Evolutionary conservation across 2,888 invertebrate genomes (phyloP).

Genomic region (Sphecodes monilicornis): DNA sequence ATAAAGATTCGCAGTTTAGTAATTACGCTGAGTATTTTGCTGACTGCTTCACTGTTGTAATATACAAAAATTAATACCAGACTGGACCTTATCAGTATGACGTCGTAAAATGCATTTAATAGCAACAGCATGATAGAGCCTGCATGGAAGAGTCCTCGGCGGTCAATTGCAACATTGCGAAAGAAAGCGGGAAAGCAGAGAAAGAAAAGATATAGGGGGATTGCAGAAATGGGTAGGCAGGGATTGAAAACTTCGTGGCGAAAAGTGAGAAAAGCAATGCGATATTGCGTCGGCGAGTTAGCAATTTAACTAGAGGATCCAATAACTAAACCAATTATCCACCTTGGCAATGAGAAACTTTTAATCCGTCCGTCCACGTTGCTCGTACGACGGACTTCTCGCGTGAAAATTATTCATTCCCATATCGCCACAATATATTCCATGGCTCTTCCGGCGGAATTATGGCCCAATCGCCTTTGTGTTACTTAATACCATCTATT

Average conservation of each 20-base stretch:
- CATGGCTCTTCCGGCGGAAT: conserved; percentile 39
- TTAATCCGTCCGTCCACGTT: conserved; percentile 72
- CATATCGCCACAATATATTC: conserved; percentile 38
- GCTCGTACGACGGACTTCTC: conserved; percentile 47
- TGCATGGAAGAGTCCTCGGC: neutral
- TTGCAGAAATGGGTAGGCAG: conserved; percentile 46
- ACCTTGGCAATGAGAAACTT: conserved; percentile 77
- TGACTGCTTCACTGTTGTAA: too few relatives aligned
- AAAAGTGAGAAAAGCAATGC: conserved; percentile 59
- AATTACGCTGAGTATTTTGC: too few relatives aligned
- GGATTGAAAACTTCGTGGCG: conserved; percentile 59
- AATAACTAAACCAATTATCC: conserved; percentile 82
- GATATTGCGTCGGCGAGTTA: conserved; percentile 70
- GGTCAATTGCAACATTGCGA: conserved; percentile 8
- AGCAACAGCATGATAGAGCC: neutral
- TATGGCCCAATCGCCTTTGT: conserved; percentile 4
- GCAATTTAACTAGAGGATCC: conserved; percentile 72
- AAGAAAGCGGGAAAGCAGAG: conserved; percentile 4
- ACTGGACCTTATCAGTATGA: neutral
- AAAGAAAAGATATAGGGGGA: conserved; percentile 30
- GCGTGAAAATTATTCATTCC: conserved; percentile 72
- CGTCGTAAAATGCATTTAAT: neutral
- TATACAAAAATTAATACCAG: too few relatives aligned
- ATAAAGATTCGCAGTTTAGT: too few relatives aligned
- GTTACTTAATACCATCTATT: conserved; percentile 4